phyloP scores from a whole-genome alignment of 2,888 invertebrate species.

The Hyposoter dolosus region DNA sequence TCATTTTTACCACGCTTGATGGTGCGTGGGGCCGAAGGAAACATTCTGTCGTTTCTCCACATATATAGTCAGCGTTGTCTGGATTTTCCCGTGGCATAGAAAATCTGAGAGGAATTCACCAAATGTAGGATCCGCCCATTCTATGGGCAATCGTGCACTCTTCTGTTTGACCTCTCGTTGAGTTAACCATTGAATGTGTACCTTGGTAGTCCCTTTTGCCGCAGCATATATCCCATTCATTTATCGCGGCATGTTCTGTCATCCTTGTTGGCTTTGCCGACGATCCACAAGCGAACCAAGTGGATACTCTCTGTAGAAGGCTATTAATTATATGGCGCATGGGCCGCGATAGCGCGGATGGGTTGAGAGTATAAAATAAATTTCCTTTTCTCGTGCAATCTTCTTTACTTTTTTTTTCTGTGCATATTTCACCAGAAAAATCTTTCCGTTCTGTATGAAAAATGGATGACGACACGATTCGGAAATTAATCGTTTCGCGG shows the following conservation, averaged over 20 bases:
- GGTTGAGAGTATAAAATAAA: slow-evolving; percentile 8
- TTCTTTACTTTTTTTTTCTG: slow-evolving; percentile 7
- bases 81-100: not conserved
- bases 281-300: slow-evolving; percentile 56
- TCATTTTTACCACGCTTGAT: not conserved
- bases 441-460: slow-evolving; percentile 1
- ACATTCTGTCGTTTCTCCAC: not conserved
- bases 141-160: slow-evolving; percentile 18
- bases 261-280: slow-evolving; percentile 64
- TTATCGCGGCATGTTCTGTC: slow-evolving; percentile 65
- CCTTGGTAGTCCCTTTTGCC: slow-evolving; percentile 11
- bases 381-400: slow-evolving; percentile 28
- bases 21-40: not conserved
- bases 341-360: slow-evolving; percentile 50
- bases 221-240: slow-evolving; percentile 68
- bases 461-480: slow-evolving; percentile 8
- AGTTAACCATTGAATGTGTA: slow-evolving; percentile 48
- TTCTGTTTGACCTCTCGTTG: slow-evolving; percentile 12
- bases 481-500: not conserved
- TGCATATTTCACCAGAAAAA: not conserved
- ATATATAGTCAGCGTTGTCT: not conserved
- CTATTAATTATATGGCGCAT: slow-evolving; percentile 72
- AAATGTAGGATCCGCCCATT: not conserved
- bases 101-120: not conserved
- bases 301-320: slow-evolving; percentile 49